Conservation (phyloP, 2,113 vertebrate genomes). For the Bufo gargarizans region DNA sequence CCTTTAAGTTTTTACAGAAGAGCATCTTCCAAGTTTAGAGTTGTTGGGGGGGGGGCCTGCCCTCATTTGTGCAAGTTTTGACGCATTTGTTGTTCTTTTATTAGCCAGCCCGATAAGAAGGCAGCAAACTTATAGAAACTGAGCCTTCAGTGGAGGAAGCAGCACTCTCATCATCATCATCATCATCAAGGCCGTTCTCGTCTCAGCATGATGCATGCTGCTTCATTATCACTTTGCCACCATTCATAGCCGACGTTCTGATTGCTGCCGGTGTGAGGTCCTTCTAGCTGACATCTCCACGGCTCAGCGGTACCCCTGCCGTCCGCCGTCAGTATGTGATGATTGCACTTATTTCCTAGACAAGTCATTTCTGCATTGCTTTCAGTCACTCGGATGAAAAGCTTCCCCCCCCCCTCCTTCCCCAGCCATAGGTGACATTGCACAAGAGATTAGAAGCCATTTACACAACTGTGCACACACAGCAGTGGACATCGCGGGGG, state of each 20-base stretch:
- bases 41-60: neutral
- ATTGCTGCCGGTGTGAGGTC: too few species aligned
- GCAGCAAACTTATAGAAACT: neutral
- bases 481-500: neutral
- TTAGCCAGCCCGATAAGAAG: neutral
- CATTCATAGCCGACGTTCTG: neutral
- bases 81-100: neutral
- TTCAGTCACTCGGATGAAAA: neutral
- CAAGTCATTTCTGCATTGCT: slow-evolving; percentile 5
- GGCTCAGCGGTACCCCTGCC: slow-evolving; percentile 11
- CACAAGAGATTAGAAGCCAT: slow-evolving; percentile 37
- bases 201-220: neutral
- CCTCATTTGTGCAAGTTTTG: neutral
- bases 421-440: slow-evolving; percentile 22
- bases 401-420: neutral
- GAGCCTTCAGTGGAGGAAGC: neutral
- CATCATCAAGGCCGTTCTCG: neutral
- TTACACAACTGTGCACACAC: slow-evolving; percentile 8
- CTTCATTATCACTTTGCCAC: slow-evolving; percentile 26
- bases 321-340: neutral
- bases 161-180: neutral
- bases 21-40: too few species aligned
- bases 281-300: neutral
- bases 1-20: too few species aligned
- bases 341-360: neutral